Conservation (phyloP, 2,113 vertebrate species). For the Burhinus bistriatus region DNA sequence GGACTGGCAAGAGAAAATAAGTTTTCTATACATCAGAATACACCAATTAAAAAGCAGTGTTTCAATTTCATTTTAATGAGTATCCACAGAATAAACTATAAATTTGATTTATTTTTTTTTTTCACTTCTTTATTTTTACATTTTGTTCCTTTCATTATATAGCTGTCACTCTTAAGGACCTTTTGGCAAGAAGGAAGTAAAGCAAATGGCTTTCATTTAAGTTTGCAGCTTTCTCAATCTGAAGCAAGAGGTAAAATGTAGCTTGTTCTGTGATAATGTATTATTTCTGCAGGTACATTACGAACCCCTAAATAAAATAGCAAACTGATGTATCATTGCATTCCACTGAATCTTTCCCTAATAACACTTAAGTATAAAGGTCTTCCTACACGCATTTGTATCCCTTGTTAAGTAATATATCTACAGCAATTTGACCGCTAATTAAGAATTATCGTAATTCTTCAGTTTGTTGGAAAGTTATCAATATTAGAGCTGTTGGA, state of each 20-base stretch:
- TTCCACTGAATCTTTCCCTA: neutral
- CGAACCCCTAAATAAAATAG: conserved; percentile 17
- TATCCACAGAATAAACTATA: neutral
- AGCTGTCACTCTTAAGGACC: conserved; percentile 1
- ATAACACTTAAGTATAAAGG: neutral
- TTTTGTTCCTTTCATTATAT: conserved; percentile 21
- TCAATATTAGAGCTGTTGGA: neutral
- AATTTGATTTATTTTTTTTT: neutral
- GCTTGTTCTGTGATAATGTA: neutral
- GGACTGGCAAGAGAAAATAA: neutral
- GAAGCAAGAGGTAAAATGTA: neutral
- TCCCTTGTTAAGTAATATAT: neutral
- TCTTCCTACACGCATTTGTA: neutral
- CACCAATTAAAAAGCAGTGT: neutral
- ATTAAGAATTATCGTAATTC: neutral
- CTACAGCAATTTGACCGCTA: neutral
- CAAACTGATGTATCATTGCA: neutral
- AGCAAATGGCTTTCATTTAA: conserved; percentile 46
- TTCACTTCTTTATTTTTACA: neutral
- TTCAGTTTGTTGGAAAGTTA: neutral
- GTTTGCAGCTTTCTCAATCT: neutral
- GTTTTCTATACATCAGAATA: neutral
- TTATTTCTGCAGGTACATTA: neutral
- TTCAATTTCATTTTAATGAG: neutral
- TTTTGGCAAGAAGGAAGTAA: conserved; percentile 22